These are phyloP conservation scores for Ennomos quercinarius DNA, from an alignment of 2,888 invertebrate species.

Conservation along the genomic window DNA sequence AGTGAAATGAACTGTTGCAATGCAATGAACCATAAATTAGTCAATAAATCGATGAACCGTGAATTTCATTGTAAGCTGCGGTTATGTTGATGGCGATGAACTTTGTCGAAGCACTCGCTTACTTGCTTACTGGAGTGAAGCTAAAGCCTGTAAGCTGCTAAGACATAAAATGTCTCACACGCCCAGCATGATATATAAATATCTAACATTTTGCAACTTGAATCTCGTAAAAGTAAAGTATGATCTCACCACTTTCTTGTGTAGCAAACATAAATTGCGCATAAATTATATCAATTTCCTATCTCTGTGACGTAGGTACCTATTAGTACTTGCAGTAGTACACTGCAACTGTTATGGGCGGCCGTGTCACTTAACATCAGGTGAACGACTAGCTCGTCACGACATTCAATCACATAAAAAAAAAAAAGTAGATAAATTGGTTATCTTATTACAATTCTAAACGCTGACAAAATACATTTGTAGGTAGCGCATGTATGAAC, in stretches of 20 bases:
- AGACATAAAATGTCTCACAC: conserved; percentile 10
- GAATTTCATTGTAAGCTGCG: conserved; percentile 29
- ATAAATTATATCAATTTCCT: no score
- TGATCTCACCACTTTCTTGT: conserved; percentile 1
- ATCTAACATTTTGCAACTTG: conserved; percentile 11
- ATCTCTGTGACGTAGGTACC: no score
- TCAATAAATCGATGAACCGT: conserved; percentile 10
- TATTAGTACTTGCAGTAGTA: no score
- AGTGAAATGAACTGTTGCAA: conserved; percentile 44
- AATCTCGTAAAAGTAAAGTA: conserved; percentile 14
- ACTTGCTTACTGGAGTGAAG: conserved; percentile 8
- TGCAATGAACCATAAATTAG: conserved; percentile 41
- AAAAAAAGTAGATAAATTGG: no score
- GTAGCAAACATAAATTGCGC: neutral
- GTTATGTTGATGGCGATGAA: conserved; percentile 6
- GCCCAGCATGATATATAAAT: neutral
- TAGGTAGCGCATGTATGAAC: no score
- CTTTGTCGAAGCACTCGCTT: conserved; percentile 13
- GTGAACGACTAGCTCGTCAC: no score
- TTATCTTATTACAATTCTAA: neutral
- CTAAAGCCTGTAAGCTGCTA: conserved; percentile 13
- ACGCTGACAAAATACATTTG: no score
- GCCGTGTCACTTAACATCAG: no score
- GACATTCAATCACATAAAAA: no score
- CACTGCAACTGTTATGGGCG: no score